These are phyloP conservation scores for Borostomias antarcticus DNA, from an alignment of 2,797 vertebrate genomes.

Conservation along the genomic window DNA sequence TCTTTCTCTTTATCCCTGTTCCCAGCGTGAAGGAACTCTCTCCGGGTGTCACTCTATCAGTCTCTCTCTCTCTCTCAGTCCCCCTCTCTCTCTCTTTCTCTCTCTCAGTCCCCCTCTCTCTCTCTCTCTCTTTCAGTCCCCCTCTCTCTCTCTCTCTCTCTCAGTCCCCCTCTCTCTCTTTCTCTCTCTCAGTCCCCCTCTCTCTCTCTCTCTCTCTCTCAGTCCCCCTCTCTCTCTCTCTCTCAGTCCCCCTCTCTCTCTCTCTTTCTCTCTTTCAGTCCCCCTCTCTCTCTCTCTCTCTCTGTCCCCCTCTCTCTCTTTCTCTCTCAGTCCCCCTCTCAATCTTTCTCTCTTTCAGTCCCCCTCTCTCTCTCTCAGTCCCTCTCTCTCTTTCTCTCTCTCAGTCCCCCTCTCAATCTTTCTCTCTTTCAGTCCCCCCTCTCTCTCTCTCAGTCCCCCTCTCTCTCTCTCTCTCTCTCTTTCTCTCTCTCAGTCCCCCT, in stretches of 20 bases:
- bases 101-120: slow-evolving; percentile 25
- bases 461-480: slow-evolving; percentile 13
- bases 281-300: slow-evolving; percentile 22
- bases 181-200: slow-evolving; percentile 16
- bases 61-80: slow-evolving; percentile 14
- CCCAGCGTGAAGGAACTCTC: no score
- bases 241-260: slow-evolving; percentile 21
- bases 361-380: slow-evolving; percentile 13
- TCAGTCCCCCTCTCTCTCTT: slow-evolving; percentile 23
- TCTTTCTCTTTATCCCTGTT: no score
- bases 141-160: slow-evolving; percentile 19
- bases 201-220: slow-evolving; percentile 8
- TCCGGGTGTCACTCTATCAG: no score
- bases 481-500: no score
- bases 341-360: no score
- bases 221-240: slow-evolving; percentile 24
- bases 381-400: slow-evolving; percentile 19
- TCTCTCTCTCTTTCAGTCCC: slow-evolving; percentile 2
- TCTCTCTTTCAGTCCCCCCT: slow-evolving; percentile 18
- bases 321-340: no score
- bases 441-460: slow-evolving; percentile 10
- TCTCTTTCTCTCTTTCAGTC: neutral
- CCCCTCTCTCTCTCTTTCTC: slow-evolving; percentile 19
- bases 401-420: slow-evolving; percentile 20
- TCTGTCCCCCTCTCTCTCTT: slow-evolving; percentile 19